A percentile compares a stretch with the other conserved stretches of the same genome.
phyloP scores from a whole-genome alignment of 2,797 vertebrate genomes.

The Poeciliopsis paucimaculata region DNA sequence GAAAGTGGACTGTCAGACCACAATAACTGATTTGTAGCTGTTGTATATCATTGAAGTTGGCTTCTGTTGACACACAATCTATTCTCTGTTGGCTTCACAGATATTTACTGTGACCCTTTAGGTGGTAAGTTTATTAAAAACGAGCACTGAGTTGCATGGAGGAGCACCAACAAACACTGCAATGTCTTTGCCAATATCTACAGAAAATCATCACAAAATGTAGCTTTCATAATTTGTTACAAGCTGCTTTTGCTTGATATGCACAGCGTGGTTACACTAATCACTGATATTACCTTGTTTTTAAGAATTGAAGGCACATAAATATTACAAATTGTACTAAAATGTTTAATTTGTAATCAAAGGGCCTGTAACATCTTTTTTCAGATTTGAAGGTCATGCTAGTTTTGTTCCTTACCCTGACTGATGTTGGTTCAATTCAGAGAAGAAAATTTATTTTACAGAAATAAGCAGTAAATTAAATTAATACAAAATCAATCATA shows the following conservation, averaged over 20 bases:
- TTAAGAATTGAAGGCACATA: conserved; percentile 18
- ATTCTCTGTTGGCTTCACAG: conserved; percentile 82
- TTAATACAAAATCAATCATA: neutral
- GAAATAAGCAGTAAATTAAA: neutral
- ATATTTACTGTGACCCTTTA: conserved; percentile 82
- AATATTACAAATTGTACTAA: neutral
- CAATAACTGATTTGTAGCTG: conserved; percentile 43
- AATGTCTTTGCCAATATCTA: conserved; percentile 3
- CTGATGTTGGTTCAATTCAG: neutral
- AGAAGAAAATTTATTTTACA: neutral
- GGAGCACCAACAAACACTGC: conserved; percentile 23
- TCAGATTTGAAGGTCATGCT: neutral
- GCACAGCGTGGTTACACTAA: conserved; percentile 3
- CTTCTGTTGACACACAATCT: conserved; percentile 57
- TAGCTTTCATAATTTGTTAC: neutral
- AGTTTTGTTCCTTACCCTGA: neutral
- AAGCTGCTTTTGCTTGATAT: neutral
- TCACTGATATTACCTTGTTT: conserved; percentile 17
- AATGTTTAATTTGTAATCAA: neutral
- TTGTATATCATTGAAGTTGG: conserved; percentile 33
- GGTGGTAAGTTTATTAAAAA: conserved; percentile 80
- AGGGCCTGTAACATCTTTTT: neutral
- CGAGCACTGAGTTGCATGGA: conserved; percentile 52
- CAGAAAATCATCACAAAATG: neutral
- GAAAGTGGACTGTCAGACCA: conserved; percentile 46